Conservation (phyloP, 2,797 vertebrate species). For the Coregonus suidteri region DNA sequence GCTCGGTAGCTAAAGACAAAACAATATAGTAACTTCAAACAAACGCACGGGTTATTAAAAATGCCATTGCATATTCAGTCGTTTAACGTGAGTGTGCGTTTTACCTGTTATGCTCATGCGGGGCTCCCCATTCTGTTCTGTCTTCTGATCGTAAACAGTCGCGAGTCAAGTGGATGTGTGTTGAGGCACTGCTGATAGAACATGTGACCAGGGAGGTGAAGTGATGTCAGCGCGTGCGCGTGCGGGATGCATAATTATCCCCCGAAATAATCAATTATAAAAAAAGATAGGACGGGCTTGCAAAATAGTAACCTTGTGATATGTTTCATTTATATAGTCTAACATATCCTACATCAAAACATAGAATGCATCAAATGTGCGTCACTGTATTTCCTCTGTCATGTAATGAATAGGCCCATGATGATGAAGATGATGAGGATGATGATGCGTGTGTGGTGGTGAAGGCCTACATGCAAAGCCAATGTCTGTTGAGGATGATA, state of each 20-base stretch:
- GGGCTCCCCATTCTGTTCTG: conserved; percentile 59
- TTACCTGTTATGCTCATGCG: conserved; percentile 66
- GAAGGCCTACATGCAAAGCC: not conserved
- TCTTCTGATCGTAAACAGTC: conserved; percentile 72
- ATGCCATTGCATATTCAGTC: not conserved
- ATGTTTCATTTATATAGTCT: too few species aligned
- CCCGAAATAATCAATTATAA: not conserved
- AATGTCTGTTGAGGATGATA: not conserved
- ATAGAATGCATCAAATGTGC: too few species aligned
- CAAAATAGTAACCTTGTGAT: too few species aligned
- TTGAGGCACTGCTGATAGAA: conserved; percentile 69
- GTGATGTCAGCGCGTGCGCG: not conserved
- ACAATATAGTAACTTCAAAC: not conserved
- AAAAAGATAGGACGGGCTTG: not conserved
- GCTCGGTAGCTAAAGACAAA: not conserved
- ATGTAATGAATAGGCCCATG: not conserved
- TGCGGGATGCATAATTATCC: too few species aligned
- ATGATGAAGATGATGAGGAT: too few species aligned
- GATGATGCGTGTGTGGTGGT: not conserved
- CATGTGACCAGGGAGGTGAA: conserved; percentile 65
- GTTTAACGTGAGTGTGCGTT: not conserved
- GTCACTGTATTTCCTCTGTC: not conserved
- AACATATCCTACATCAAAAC: too few species aligned
- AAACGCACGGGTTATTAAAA: not conserved
- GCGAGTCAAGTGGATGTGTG: conserved; percentile 68